Evolutionary conservation across 2,113 vertebrate genomes (phyloP).

Genomic region (Pipra filicauda): DNA sequence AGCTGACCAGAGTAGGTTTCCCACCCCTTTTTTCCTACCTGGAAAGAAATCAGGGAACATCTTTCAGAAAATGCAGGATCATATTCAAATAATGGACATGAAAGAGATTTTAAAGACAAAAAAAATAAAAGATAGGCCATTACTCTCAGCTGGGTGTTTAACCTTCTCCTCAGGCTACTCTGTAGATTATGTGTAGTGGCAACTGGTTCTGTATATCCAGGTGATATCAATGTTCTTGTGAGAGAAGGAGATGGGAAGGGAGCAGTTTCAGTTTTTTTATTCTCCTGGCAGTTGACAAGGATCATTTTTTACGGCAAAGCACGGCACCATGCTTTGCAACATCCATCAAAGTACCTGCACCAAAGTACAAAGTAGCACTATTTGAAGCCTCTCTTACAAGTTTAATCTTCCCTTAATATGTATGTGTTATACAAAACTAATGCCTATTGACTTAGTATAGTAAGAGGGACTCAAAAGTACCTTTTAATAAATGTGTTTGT

Average conservation of each 20-base stretch:
- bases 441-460: background rate
- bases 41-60: background rate
- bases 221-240: background rate
- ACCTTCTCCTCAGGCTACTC: background rate
- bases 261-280: rapidly evolving
- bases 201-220: background rate
- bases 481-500: background rate
- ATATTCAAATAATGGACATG: background rate
- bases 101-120: background rate
- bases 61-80: background rate
- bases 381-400: background rate
- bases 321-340: background rate
- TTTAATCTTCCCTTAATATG: background rate
- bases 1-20: background rate
- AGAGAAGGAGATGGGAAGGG: background rate
- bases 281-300: background rate
- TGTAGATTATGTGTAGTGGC: background rate
- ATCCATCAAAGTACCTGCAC: background rate
- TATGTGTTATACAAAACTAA: background rate
- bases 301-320: too few relatives aligned
- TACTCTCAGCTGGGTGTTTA: background rate
- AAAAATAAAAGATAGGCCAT: background rate
- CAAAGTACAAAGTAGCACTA: background rate
- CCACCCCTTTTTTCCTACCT: background rate
- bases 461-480: background rate